Conservation (phyloP, 1,140 invertebrate species). For the Lepidurus apus region DNA sequence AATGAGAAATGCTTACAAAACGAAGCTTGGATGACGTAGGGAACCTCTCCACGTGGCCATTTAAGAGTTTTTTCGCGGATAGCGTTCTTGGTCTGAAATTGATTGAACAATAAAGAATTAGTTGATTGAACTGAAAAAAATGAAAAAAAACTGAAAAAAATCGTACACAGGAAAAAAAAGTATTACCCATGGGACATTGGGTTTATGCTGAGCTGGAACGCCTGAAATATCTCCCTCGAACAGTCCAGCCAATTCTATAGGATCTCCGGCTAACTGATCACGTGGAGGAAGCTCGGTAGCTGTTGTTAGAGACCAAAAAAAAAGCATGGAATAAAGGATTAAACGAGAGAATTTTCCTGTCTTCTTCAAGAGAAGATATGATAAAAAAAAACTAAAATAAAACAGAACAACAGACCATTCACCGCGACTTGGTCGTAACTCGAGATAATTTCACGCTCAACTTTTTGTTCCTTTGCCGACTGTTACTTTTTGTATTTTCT, state of each 20-base stretch:
- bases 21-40: constrained; percentile 44
- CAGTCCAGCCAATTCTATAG: constrained; percentile 43
- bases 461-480: too few relatives aligned
- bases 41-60: constrained; percentile 44
- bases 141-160: not conserved
- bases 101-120: not conserved
- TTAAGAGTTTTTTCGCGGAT: constrained; percentile 38
- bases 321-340: not conserved
- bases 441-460: too few relatives aligned
- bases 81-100: constrained; percentile 39
- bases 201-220: not conserved
- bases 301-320: constrained; percentile 5
- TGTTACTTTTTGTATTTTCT: too few relatives aligned
- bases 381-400: not conserved
- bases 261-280: constrained; percentile 37
- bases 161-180: not conserved
- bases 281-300: constrained; percentile 29
- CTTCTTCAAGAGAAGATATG: not conserved
- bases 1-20: constrained; percentile 39
- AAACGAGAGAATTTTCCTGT: not conserved
- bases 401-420: not conserved
- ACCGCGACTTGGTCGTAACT: too few relatives aligned
- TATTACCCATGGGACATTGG: not conserved
- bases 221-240: constrained; percentile 44
- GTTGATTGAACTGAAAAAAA: not conserved